Evolutionary conservation across 2,888 invertebrate species (phyloP).

Genomic region (Troglohyphantes excavatus): DNA sequence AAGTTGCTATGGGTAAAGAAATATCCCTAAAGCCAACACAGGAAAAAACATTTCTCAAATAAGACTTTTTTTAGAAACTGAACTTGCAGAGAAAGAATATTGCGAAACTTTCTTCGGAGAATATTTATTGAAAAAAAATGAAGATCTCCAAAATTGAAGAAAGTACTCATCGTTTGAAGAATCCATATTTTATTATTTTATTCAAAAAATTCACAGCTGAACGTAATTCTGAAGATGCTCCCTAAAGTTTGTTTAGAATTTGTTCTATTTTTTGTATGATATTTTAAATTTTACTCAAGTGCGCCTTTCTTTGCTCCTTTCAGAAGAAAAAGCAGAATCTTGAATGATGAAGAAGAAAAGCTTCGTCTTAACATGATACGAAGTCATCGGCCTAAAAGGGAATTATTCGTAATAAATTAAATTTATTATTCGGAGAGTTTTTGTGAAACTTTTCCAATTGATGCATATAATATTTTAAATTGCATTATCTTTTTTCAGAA

Average conservation of each 20-base stretch:
- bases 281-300: constrained; percentile 5
- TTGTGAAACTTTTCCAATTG: no score
- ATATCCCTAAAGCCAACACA: not conserved
- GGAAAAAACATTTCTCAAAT: not conserved
- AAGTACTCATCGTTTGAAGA: not conserved
- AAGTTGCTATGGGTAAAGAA: not conserved
- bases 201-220: not conserved
- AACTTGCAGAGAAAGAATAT: constrained; percentile 22
- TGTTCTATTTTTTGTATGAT: not conserved
- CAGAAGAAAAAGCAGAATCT: no score
- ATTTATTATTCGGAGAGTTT: no score
- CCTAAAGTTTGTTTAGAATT: not conserved
- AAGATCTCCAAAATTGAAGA: not conserved
- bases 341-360: no score
- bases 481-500: no score
- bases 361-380: no score
- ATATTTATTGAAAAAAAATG: constrained; percentile 6
- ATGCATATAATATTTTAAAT: no score
- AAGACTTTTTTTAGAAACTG: not conserved
- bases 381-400: no score
- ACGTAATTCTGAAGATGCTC: not conserved
- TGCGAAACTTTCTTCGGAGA: constrained; percentile 20
- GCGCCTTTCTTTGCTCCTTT: not conserved
- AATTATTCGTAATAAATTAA: no score
- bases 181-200: not conserved